These are phyloP conservation scores for Oreochromis spilurus DNA, from an alignment of 2,113 vertebrate species.

Conservation along the genomic window DNA sequence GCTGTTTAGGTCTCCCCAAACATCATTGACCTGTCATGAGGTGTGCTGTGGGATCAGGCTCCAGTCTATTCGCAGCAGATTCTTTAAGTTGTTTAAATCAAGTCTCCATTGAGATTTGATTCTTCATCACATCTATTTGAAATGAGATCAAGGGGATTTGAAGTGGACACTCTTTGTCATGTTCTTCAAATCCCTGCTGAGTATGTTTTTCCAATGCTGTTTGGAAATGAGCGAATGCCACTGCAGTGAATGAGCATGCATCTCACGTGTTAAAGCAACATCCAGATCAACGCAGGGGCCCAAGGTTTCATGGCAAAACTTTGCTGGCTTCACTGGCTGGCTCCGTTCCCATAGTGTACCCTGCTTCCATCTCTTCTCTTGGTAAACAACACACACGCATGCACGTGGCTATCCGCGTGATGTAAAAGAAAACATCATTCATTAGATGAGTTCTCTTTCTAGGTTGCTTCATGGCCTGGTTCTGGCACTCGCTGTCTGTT, in stretches of 20 bases:
- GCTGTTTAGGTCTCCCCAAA: neutral
- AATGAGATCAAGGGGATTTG: neutral
- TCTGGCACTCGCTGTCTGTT: neutral
- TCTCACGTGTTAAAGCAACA: neutral
- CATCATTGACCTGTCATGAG: neutral
- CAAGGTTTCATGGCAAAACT: neutral
- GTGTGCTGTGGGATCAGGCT: neutral
- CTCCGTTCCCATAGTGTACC: neutral
- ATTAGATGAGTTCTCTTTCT: neutral
- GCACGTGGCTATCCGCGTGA: neutral
- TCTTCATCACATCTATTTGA: neutral
- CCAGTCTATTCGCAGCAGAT: neutral
- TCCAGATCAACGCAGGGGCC: neutral
- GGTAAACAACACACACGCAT: neutral
- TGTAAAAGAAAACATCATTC: neutral
- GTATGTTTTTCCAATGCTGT: neutral
- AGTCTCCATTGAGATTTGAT: neutral
- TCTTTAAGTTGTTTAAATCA: neutral
- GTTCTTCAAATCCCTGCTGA: neutral
- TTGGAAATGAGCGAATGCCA: neutral
- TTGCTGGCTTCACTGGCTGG: neutral
- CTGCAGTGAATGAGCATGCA: neutral
- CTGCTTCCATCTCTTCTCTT: neutral
- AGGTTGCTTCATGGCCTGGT: neutral
- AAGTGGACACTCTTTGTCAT: neutral